Evolutionary conservation across 53 echinoderm and acorn worm genomes (phyloP).

Genomic region (Astropecten irregularis): DNA sequence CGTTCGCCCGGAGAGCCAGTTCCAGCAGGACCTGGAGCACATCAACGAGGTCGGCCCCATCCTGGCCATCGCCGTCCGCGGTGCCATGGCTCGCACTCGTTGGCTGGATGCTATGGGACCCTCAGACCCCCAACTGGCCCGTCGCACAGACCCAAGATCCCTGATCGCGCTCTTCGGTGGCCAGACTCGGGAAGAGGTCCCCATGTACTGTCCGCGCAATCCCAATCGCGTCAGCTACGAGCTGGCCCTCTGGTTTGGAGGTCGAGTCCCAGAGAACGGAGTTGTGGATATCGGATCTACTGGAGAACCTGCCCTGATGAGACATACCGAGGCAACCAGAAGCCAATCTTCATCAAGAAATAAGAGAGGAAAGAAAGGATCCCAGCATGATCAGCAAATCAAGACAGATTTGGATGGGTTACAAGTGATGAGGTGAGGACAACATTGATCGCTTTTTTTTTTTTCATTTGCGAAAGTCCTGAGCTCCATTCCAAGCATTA

Average conservation of each 20-base stretch:
- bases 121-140: conserved; percentile 86
- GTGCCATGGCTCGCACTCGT: conserved; percentile 73
- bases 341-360: conserved; percentile 16
- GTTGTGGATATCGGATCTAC: conserved; percentile 54
- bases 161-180: conserved; percentile 91
- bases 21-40: conserved; percentile 14
- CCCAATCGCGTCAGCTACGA: conserved; percentile 87
- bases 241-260: conserved; percentile 92
- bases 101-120: conserved; percentile 96
- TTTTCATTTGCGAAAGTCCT: no score
- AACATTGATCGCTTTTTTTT: no score
- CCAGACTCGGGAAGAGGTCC: conserved; percentile 73
- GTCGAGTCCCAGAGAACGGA: conserved; percentile 77
- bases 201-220: conserved; percentile 85
- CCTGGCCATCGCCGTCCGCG: conserved; percentile 73
- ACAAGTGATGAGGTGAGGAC: conserved; percentile 49
- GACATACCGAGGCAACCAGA: conserved; percentile 21
- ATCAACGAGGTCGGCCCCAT: conserved; percentile 63
- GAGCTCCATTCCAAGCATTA: no score
- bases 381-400: conserved; percentile 42
- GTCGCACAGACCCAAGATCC: conserved; percentile 90
- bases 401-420: conserved; percentile 3
- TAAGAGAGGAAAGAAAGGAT: conserved; percentile 67
- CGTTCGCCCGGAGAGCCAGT: neutral
- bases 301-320: neutral